Base-by-base conservation (phyloP, 2,888 invertebrate genomes). In the Ptychoptera contaminata region DNA sequence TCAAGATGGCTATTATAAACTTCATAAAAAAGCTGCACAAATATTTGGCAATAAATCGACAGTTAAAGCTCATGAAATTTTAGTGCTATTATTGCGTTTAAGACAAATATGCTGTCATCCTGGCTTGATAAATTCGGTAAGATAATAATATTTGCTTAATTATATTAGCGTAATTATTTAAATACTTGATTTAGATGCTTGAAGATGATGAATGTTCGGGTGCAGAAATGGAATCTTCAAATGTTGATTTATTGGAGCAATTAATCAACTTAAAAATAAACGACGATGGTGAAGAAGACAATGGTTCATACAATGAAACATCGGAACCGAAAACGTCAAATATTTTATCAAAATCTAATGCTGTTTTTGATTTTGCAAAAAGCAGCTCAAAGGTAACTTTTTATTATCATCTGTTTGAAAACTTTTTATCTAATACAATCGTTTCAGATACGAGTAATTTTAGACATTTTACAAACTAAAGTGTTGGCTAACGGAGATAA, bases 71-170 rank as follows among this genome's bases (percentile, higher is more conserved):
- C 71, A 77, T 69, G 74, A 76, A 63, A 83, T 90, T 60, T 65
- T 96, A 50, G 83, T 91, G 0, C 68, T 93, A 2, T 60, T 96
- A 11, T 64, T 94, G 45, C 73, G 94, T 10, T 65, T 96, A 47
- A 72, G 94, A 1, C 94, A 97, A 60, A 78, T 87, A 47, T 88
- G 88, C 58, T 85, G 87, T 57, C 93, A 94, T 68, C 83, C 92
- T 29, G 79, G 81, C 0, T 71, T 96, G 12, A 84, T 92, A 53
- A 73, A 75, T 54, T 60, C 72, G 46, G 77, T 77, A 61, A 62
- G 67, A 61, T 40, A 35, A 47, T 30, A 11, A 32, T 7, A 32
- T 32, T 32, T 4, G 6, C 30, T 32, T 36, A 9, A 36, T 30
- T 8, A 15, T 37, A 12, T 15, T 32, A 8, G 2, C 31, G 5